phyloP scores from a whole-genome alignment of 2,888 invertebrate genomes.

The Bellardia bayeri region DNA sequence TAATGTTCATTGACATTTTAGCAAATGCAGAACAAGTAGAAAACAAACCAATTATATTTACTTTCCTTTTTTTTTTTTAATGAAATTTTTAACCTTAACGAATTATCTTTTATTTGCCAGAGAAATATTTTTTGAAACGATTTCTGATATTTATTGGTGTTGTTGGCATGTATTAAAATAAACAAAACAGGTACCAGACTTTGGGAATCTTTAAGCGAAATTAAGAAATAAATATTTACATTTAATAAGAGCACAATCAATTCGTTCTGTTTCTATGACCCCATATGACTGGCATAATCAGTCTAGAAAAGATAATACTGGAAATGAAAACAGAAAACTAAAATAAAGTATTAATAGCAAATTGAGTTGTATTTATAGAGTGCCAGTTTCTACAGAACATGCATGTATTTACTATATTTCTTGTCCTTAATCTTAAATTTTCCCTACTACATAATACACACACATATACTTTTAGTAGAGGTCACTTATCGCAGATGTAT shows the following conservation, averaged over 20 bases:
- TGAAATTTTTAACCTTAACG: constrained; percentile 32
- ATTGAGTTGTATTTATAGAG: constrained; percentile 47
- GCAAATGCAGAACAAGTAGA: constrained; percentile 18
- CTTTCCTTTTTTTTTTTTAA: constrained; percentile 19
- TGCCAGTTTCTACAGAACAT: constrained; percentile 21
- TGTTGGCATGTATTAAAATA: neutral
- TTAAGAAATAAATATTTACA: neutral
- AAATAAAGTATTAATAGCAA: constrained; percentile 59
- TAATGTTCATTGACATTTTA: constrained; percentile 49
- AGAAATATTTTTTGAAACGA: neutral
- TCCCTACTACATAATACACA: too few relatives aligned
- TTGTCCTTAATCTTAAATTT: too few relatives aligned
- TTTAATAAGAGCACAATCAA: constrained; percentile 33
- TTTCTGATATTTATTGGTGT: constrained; percentile 1
- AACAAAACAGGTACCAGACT: constrained; percentile 37
- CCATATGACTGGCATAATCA: constrained; percentile 57
- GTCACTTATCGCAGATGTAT: too few relatives aligned
- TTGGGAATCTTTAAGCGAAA: neutral
- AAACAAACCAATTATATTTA: constrained; percentile 21
- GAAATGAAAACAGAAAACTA: constrained; percentile 20
- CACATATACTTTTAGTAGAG: too few relatives aligned
- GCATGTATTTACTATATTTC: neutral
- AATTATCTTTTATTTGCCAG: constrained; percentile 29
- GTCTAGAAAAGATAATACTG: constrained; percentile 64
- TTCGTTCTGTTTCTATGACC: constrained; percentile 56